These are phyloP conservation scores for Lepidurus packardi DNA, from an alignment of 1,140 invertebrate genomes.

Conservation along the genomic window DNA sequence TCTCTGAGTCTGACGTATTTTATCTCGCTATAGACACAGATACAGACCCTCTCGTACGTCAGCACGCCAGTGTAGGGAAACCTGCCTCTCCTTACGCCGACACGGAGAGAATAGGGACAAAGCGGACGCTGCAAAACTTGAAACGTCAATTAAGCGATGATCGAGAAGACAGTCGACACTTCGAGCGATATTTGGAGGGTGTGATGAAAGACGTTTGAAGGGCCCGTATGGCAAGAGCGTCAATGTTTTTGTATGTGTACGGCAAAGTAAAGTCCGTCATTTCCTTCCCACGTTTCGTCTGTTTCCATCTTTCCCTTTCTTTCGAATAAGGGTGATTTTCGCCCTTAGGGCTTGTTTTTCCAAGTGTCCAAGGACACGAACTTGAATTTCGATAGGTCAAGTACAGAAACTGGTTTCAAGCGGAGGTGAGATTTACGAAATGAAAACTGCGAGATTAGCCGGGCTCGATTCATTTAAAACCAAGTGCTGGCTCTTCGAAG, in stretches of 20 bases:
- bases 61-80: background rate
- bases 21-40: no score
- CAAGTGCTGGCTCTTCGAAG: no score
- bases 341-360: background rate
- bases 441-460: no score
- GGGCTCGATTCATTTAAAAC: no score
- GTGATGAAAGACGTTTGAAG: background rate
- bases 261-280: background rate
- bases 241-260: background rate
- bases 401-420: conserved; percentile 15
- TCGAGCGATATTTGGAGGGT: background rate
- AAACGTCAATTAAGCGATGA: background rate
- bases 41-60: background rate
- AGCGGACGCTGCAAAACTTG: background rate
- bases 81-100: background rate
- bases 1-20: no score
- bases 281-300: background rate
- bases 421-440: background rate
- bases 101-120: background rate
- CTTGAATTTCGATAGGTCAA: background rate
- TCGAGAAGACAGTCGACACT: background rate
- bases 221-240: background rate
- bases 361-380: background rate
- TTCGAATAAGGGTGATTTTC: background rate
- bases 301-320: background rate